Evolutionary conservation across 2,888 invertebrate species (phyloP), one percentile per base, ranked within the genome.

Genomic region (Epistrophe eligans): DNA sequence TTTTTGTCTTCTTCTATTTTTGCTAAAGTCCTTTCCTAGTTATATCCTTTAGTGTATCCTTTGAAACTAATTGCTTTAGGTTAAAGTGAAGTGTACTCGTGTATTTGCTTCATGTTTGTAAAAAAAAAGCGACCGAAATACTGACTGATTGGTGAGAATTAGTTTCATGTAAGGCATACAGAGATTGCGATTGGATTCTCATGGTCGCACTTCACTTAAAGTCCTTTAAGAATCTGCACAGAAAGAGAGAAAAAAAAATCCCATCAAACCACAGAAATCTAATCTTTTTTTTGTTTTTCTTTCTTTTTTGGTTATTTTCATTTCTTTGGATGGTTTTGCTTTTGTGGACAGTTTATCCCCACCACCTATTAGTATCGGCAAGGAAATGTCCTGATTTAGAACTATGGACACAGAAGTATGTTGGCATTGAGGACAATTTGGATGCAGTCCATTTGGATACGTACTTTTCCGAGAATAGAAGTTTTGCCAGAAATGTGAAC

Each of bases 381-480:
- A 77, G 67, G 74, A 87, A 67, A 45, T 79, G 45, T 57, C 87
- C 87, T 89, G 90, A 90, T 90, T 91, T 91, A 80, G 91, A 92
- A 89, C 90, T 92, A 89, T 92, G 92, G 92, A 92, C 92, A 90
- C 92, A 92, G 90, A 92, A 92, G 90, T 92, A 90, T 90, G 90
- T 90, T 89, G 92, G 92, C 77, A 89, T 89, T 85, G 85, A 89
- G 84, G 90, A 91, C 88, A 92, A 92, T 91, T 90, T 90, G 90
- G 90, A 91, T 90, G 91, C 92, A 82, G 80, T 91, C 79, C 90
- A 90, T 81, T 89, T 92, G 89, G 90, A 91, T 90, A 91, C 90
- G 85, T 92, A 90, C 90, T 90, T 89, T 88, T 35, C 13, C 0
- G 90, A 90, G 81, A 91, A 91, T 90, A 89, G 89, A 90, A 91